phyloP scores from a whole-genome alignment of 1,140 invertebrate genomes.

The Trichonephila clavipes region DNA sequence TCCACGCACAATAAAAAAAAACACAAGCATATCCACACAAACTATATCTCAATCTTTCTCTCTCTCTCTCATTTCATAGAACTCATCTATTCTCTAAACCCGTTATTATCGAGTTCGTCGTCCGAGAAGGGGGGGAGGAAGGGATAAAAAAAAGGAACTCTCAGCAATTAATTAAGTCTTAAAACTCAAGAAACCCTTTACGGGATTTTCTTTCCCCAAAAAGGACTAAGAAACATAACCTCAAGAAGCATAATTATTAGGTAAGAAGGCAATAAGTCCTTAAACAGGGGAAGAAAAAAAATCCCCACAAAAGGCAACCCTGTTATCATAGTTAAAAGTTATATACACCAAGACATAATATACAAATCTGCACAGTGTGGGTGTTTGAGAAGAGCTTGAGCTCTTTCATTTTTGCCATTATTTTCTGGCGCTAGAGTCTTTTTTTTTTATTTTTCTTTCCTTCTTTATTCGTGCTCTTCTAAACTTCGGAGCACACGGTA shows the following conservation, averaged over 20 bases:
- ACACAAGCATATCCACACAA: not conserved
- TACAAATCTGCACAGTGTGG: slow-evolving; percentile 20
- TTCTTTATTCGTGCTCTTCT: slow-evolving; percentile 10
- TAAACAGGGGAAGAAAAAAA: not conserved
- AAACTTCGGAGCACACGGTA: slow-evolving; percentile 20
- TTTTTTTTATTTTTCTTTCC: not conserved
- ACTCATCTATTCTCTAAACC: not conserved
- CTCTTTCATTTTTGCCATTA: slow-evolving; percentile 20
- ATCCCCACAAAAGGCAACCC: not conserved
- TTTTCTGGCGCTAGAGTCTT: not conserved
- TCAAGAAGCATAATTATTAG: slow-evolving; percentile 46
- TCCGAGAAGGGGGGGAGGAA: not conserved
- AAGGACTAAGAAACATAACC: slow-evolving; percentile 34
- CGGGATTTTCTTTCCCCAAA: not conserved
- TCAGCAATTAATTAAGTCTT: slow-evolving; percentile 22
- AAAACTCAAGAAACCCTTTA: slow-evolving; percentile 3
- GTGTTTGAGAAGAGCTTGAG: slow-evolving; percentile 12
- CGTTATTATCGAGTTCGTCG: slow-evolving; percentile 9
- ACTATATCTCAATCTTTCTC: not conserved
- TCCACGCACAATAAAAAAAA: not conserved
- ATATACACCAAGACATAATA: slow-evolving; percentile 24
- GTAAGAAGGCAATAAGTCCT: slow-evolving; percentile 24
- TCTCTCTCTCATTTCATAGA: not conserved
- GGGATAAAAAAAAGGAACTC: not conserved
- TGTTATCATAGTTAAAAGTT: slow-evolving; percentile 41